Conservation (phyloP, 2,888 invertebrate species). For the Acrobasis repandana region DNA sequence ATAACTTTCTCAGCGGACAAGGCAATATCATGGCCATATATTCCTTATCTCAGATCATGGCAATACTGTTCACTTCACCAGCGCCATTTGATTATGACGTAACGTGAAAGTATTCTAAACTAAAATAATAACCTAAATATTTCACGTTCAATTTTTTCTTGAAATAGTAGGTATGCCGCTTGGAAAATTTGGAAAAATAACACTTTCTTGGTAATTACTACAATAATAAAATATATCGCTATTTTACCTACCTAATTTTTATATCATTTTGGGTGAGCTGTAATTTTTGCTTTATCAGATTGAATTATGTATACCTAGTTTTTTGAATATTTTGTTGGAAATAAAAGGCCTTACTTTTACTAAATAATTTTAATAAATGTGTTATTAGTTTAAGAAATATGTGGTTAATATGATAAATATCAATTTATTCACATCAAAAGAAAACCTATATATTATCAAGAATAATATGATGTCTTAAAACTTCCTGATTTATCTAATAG, state of each 20-base stretch:
- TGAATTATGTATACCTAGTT: background rate
- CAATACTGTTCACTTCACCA: conserved; percentile 6
- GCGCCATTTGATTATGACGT: conserved; percentile 47
- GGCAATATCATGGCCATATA: too few species aligned
- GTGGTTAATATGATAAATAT: background rate
- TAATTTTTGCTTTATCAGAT: conserved; percentile 25
- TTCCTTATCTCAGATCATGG: too few species aligned
- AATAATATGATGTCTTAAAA: too few species aligned
- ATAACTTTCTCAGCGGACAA: too few species aligned
- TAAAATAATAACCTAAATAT: conserved; percentile 38
- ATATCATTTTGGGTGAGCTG: conserved; percentile 19
- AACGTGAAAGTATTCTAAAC: conserved; percentile 44
- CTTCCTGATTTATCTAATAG: too few species aligned
- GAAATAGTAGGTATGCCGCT: conserved; percentile 78
- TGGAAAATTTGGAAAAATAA: conserved; percentile 80
- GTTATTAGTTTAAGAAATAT: background rate
- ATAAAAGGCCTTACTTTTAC: background rate
- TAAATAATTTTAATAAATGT: background rate
- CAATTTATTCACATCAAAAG: too few species aligned
- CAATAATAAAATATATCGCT: conserved; percentile 40
- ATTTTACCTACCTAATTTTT: conserved; percentile 36
- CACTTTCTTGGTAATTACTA: conserved; percentile 76
- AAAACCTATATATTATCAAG: too few species aligned
- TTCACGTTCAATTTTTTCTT: conserved; percentile 41
- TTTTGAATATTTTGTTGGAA: background rate